phyloP scores from a whole-genome alignment of 2,113 vertebrate species.

The Pagrus major region DNA sequence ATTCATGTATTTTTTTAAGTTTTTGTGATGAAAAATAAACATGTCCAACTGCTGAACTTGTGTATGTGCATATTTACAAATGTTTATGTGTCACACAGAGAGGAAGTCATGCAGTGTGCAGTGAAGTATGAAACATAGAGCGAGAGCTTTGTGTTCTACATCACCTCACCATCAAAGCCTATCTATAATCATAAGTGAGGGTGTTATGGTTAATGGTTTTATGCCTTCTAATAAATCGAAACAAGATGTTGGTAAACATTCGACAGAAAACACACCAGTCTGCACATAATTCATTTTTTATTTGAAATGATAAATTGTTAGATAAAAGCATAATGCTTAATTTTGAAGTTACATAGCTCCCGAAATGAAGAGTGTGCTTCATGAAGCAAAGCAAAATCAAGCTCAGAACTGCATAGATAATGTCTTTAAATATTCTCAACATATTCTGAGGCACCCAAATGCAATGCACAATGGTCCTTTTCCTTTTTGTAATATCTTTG shows the following conservation, averaged over 20 bases:
- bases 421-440: conserved; percentile 50
- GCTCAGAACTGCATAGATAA: conserved; percentile 74
- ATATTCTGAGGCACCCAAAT: conserved; percentile 53
- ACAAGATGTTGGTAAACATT: background rate
- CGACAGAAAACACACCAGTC: conserved; percentile 32
- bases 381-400: conserved; percentile 71
- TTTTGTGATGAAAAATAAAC: conserved; percentile 40
- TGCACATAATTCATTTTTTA: conserved; percentile 46
- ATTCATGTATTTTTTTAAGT: background rate
- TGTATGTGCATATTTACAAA: background rate
- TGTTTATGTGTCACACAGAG: background rate
- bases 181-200: background rate
- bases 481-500: conserved; percentile 53
- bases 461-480: conserved; percentile 29
- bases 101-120: rapidly evolving
- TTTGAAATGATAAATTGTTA: conserved; percentile 74
- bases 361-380: conserved; percentile 61
- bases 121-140: background rate
- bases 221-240: background rate
- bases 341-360: conserved; percentile 57
- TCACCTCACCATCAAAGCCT: conserved; percentile 1
- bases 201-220: background rate
- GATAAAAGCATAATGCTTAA: conserved; percentile 68
- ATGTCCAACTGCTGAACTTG: background rate
- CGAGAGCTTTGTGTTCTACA: background rate